Percentiles rank a stretch among this genome's conserved stretches.
phyloP scores from a whole-genome alignment of 1,140 invertebrate genomes.

The Ceratitis capitata region DNA sequence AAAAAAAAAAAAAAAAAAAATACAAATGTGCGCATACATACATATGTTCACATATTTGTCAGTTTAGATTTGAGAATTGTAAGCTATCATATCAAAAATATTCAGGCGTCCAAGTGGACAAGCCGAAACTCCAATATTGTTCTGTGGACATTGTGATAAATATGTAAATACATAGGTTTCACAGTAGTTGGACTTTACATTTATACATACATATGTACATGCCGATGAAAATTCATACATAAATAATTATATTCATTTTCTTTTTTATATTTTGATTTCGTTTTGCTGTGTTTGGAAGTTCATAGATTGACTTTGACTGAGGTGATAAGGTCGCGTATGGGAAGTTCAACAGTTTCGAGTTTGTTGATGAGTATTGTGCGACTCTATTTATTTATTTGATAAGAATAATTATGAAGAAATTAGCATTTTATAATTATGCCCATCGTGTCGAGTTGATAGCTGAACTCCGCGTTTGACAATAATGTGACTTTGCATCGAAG shows the following conservation, averaged over 20 bases:
- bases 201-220: no score
- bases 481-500: no score
- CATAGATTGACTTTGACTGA: background rate
- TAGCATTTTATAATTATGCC: no score
- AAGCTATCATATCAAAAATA: background rate
- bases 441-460: no score
- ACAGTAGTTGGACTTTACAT: background rate
- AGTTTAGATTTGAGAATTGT: background rate
- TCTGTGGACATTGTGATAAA: conserved; percentile 7
- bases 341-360: background rate
- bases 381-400: no score
- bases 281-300: background rate
- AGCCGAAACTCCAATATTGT: background rate
- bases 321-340: background rate
- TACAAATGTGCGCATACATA: background rate
- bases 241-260: no score
- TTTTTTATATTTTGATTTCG: background rate
- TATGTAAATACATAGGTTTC: background rate
- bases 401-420: no score
- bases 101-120: background rate
- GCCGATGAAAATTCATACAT: background rate
- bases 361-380: no score
- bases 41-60: background rate
- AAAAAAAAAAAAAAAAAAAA: background rate
- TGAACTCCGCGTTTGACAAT: no score